Conservation (phyloP, 2,888 invertebrate species). For the Hirtodrosophila alboralis region DNA sequence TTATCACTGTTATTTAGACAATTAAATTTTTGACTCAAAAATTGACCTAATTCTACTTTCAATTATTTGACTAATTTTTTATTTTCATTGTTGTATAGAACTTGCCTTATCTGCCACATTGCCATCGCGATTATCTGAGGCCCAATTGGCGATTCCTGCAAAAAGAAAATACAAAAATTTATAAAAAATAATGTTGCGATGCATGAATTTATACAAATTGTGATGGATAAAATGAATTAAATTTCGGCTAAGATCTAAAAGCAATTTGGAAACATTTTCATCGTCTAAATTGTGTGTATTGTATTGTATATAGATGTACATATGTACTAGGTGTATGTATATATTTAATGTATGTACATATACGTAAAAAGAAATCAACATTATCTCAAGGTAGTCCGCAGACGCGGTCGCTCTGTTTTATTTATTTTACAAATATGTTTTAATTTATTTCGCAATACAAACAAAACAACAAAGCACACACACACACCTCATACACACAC, state of each 20-base stretch:
- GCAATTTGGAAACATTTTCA: slow-evolving; percentile 40
- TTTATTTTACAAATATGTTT: slow-evolving; percentile 76
- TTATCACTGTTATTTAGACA: slow-evolving; percentile 28
- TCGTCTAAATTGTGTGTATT: slow-evolving; percentile 15
- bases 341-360: slow-evolving; percentile 8
- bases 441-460: slow-evolving; percentile 69
- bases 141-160: slow-evolving; percentile 84
- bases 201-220: slow-evolving; percentile 17
- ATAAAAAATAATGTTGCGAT: slow-evolving; percentile 23
- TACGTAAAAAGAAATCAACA: slow-evolving; percentile 53
- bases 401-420: slow-evolving; percentile 44
- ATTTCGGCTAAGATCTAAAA: slow-evolving; percentile 25
- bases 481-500: slow-evolving; percentile 18
- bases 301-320: slow-evolving; percentile 8
- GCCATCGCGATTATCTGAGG: slow-evolving; percentile 83
- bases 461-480: slow-evolving; percentile 25
- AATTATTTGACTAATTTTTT: slow-evolving; percentile 6
- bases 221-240: slow-evolving; percentile 14
- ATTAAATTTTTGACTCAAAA: slow-evolving; percentile 15
- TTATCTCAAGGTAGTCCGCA: slow-evolving; percentile 62
- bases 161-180: slow-evolving; percentile 43
- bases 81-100: slow-evolving; percentile 17
- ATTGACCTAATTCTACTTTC: slow-evolving; percentile 44
- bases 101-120: slow-evolving; percentile 84
- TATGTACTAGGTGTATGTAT: not conserved